Evolutionary conservation across 2,797 vertebrate species (phyloP).

Genomic region (Aythya fuligula): DNA sequence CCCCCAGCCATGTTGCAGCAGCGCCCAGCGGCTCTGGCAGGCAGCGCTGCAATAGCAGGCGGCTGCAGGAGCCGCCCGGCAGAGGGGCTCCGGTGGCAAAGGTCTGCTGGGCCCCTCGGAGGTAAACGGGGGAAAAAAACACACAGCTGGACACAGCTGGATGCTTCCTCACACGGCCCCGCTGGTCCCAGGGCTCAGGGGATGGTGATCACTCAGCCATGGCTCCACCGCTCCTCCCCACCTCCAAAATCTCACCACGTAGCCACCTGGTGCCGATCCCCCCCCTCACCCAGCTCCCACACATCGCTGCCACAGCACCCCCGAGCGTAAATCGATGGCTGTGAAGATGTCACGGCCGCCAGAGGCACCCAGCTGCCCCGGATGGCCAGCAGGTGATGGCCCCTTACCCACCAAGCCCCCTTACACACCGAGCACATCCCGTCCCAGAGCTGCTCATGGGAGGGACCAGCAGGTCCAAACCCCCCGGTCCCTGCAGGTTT

Average conservation of each 20-base stretch:
- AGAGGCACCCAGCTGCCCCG: neutral
- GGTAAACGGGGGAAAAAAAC: neutral
- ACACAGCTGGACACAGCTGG: fast-evolving
- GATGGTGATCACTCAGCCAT: neutral
- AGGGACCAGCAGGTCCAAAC: neutral
- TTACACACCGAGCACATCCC: neutral
- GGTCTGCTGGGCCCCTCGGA: neutral
- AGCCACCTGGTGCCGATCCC: neutral
- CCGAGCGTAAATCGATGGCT: slow-evolving; percentile 1
- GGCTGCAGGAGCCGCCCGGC: neutral
- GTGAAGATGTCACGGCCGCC: neutral
- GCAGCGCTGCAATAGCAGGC: neutral
- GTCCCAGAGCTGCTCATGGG: neutral
- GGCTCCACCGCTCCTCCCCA: neutral
- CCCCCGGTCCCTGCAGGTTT: fast-evolving
- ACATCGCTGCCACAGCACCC: neutral
- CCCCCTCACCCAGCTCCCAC: neutral
- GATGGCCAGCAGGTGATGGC: neutral
- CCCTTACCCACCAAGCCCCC: neutral
- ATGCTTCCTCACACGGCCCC: neutral
- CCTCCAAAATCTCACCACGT: neutral
- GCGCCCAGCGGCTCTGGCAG: slow-evolving; percentile 49
- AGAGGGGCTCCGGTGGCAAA: neutral
- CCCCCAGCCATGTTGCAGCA: slow-evolving; percentile 66
- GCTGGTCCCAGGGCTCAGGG: fast-evolving